A percentile compares a stretch with the other conserved stretches of the same genome.
These are phyloP conservation scores for Uropetala carovei DNA, from an alignment of 2,888 invertebrate genomes.

Conservation along the genomic window DNA sequence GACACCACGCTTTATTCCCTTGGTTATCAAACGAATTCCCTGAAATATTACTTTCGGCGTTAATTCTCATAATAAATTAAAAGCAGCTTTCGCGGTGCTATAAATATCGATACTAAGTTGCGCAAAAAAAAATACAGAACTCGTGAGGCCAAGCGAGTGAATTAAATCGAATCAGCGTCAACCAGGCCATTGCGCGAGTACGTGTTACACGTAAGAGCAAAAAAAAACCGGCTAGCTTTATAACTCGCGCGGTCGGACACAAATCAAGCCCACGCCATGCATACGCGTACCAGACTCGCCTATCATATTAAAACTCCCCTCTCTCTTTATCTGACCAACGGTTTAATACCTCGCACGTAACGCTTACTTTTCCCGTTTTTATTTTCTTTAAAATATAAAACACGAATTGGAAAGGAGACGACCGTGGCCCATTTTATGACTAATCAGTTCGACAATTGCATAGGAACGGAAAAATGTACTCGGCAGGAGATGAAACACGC, in stretches of 20 bases:
- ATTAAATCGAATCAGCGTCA: neutral
- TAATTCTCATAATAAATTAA: slow-evolving; percentile 6
- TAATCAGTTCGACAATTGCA: neutral
- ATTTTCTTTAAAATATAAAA: neutral
- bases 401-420: neutral
- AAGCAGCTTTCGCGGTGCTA: neutral
- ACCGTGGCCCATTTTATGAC: neutral
- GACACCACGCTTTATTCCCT: too few species aligned
- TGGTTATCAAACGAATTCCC: neutral
- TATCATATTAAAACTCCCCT: neutral
- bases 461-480: neutral
- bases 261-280: slow-evolving; percentile 4
- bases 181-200: slow-evolving; percentile 26
- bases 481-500: neutral
- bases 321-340: neutral
- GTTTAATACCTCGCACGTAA: neutral
- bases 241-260: neutral
- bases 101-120: neutral
- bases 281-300: neutral
- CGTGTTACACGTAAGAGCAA: neutral
- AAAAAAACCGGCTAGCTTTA: neutral
- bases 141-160: neutral
- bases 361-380: neutral
- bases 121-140: neutral
- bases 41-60: neutral